A percentile compares a stretch with the other conserved stretches of the same genome.
Conservation (phyloP, 1,140 invertebrate species). For the Brachionus manjavacas region DNA sequence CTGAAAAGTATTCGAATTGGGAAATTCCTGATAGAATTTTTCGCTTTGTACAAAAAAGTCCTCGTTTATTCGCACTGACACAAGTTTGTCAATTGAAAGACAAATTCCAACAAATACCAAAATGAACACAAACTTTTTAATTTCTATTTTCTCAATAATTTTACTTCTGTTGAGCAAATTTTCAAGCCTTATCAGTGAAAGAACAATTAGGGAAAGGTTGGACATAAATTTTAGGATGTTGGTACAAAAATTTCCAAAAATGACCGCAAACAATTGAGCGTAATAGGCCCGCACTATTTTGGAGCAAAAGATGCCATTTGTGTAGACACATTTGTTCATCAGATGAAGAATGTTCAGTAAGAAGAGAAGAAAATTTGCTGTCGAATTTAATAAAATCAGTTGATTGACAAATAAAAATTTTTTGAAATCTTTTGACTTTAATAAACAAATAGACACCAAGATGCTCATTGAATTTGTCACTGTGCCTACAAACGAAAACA, state of each 20-base stretch:
- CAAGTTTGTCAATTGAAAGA: neutral
- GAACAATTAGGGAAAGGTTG: neutral
- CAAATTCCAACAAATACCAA: neutral
- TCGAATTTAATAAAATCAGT: neutral
- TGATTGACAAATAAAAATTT: neutral
- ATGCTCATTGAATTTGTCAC: neutral
- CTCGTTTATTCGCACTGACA: neutral
- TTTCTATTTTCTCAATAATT: neutral
- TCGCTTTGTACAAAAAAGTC: neutral
- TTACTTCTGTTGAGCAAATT: neutral
- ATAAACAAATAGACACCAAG: neutral
- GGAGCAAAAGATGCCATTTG: neutral
- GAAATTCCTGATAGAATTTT: neutral
- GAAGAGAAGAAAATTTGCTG: neutral
- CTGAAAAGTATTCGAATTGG: neutral
- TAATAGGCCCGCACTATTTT: neutral
- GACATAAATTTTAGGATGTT: neutral
- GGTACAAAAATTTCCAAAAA: neutral
- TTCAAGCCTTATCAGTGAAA: neutral
- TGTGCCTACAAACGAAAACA: neutral
- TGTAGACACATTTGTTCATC: neutral
- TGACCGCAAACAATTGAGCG: neutral
- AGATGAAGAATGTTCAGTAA: neutral
- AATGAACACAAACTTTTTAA: neutral
- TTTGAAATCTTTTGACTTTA: neutral